These are phyloP conservation scores for Adelges cooleyi DNA, from an alignment of 1,140 invertebrate genomes.

Conservation along the genomic window DNA sequence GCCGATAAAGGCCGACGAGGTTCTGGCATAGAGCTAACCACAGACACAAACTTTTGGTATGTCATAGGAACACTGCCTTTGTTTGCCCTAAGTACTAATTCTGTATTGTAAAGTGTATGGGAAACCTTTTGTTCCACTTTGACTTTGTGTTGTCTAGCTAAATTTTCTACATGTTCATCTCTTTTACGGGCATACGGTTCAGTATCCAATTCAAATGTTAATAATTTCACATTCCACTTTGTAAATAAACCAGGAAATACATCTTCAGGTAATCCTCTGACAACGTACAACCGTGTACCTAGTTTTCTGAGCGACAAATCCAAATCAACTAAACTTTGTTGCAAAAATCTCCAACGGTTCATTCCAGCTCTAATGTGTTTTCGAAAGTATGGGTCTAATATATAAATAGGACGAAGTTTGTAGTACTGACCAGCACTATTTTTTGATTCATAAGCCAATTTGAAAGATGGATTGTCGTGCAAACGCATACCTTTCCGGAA, in stretches of 20 bases:
- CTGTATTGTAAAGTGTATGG: slow-evolving; percentile 58
- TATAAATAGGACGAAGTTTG: slow-evolving; percentile 50
- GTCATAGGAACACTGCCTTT: slow-evolving; percentile 53
- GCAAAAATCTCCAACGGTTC: slow-evolving; percentile 56
- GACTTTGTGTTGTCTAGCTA: slow-evolving; percentile 47
- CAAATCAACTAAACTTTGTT: slow-evolving; percentile 55
- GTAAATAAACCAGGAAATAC: slow-evolving; percentile 52
- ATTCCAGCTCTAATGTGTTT: slow-evolving; percentile 49
- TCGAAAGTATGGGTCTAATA: slow-evolving; percentile 54
- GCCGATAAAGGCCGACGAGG: slow-evolving; percentile 44
- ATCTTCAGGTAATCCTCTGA: slow-evolving; percentile 50
- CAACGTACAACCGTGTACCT: slow-evolving; percentile 47
- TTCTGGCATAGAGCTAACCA: slow-evolving; percentile 45
- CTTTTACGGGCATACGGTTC: slow-evolving; percentile 53
- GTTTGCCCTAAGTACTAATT: slow-evolving; percentile 51
- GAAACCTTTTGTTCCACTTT: slow-evolving; percentile 50
- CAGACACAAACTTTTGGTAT: slow-evolving; percentile 55
- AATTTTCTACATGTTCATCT: slow-evolving; percentile 48
- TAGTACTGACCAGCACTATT: background rate
- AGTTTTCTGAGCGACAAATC: slow-evolving; percentile 46
- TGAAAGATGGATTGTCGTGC: slow-evolving; percentile 58
- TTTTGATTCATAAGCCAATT: slow-evolving; percentile 44
- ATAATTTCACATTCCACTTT: slow-evolving; percentile 52
- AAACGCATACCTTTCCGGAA: slow-evolving; percentile 58
- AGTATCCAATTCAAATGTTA: slow-evolving; percentile 59